Evolutionary conservation across 2,797 vertebrate species (phyloP).

Genomic region (Pitangus sulphuratus): DNA sequence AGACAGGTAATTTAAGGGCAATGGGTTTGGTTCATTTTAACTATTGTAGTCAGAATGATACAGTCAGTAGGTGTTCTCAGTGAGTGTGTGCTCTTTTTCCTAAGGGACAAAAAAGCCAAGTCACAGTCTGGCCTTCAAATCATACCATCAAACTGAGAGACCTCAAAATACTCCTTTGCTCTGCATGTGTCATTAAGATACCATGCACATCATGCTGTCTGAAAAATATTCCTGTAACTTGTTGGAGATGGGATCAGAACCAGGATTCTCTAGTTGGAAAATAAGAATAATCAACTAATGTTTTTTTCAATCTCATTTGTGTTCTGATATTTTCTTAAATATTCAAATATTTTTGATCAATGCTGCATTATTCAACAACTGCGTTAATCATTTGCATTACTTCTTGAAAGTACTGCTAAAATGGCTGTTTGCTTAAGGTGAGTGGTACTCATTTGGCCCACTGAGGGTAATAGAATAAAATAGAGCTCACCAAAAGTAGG

Average conservation of each 20-base stretch:
- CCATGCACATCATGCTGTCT: fast-evolving
- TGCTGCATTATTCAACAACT: not conserved
- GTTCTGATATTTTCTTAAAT: not conserved
- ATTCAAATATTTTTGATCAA: not conserved
- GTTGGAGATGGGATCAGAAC: not conserved
- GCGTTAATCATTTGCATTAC: not conserved
- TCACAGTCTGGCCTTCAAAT: not conserved
- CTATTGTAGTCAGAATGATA: not conserved
- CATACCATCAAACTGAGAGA: not conserved
- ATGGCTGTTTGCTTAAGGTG: not conserved
- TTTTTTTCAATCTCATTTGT: not conserved
- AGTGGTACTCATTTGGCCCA: not conserved
- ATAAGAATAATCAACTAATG: not conserved
- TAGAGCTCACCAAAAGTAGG: not conserved
- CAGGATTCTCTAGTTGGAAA: not conserved
- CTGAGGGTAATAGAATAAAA: not conserved
- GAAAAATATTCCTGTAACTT: not conserved
- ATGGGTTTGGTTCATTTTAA: not conserved
- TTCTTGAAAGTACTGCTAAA: not conserved
- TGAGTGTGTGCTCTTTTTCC: not conserved
- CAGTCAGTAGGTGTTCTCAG: not conserved
- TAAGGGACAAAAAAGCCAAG: not conserved
- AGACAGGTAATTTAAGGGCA: not conserved
- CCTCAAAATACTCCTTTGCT: not conserved
- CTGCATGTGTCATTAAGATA: not conserved